These are phyloP conservation scores for Halisarca cf. caerulea DNA, from an alignment of 37 sponge, comb jelly and placozoan genomes.

Conservation along the genomic window DNA sequence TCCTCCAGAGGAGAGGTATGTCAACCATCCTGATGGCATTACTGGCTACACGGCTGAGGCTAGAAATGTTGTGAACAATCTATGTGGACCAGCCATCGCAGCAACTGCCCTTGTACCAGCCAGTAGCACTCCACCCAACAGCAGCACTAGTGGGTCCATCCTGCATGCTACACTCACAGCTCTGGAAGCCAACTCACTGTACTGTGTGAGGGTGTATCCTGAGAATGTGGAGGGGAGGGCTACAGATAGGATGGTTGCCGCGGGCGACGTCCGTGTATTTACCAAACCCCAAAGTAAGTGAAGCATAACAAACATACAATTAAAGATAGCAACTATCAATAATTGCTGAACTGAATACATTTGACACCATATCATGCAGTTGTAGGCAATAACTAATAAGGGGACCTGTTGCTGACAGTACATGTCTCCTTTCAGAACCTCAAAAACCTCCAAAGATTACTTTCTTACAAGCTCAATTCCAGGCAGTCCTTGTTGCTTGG, in stretches of 20 bases:
- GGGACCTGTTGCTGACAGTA: too few relatives aligned
- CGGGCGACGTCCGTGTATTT: too few relatives aligned
- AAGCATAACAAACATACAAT: too few relatives aligned
- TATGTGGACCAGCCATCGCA: not conserved
- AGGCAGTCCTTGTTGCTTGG: not conserved
- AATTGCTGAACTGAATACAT: too few relatives aligned
- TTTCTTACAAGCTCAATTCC: not conserved
- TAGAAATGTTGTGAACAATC: not conserved
- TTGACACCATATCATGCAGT: too few relatives aligned
- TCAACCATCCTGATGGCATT: not conserved
- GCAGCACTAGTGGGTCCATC: too few relatives aligned
- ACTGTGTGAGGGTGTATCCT: not conserved
- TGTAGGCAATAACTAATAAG: too few relatives aligned
- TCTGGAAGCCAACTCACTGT: not conserved
- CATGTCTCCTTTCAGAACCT: not conserved
- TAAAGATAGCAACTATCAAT: too few relatives aligned
- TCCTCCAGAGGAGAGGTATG: not conserved
- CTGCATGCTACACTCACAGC: not conserved
- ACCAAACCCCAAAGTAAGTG: too few relatives aligned
- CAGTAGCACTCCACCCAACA: too few relatives aligned
- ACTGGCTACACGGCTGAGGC: not conserved
- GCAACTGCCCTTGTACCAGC: too few relatives aligned
- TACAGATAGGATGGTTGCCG: too few relatives aligned
- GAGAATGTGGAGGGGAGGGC: not conserved
- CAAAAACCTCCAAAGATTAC: not conserved